These are phyloP conservation scores for Porites australiensis DNA, from an alignment of 64 coral and sea anemone species.

Conservation along the genomic window DNA sequence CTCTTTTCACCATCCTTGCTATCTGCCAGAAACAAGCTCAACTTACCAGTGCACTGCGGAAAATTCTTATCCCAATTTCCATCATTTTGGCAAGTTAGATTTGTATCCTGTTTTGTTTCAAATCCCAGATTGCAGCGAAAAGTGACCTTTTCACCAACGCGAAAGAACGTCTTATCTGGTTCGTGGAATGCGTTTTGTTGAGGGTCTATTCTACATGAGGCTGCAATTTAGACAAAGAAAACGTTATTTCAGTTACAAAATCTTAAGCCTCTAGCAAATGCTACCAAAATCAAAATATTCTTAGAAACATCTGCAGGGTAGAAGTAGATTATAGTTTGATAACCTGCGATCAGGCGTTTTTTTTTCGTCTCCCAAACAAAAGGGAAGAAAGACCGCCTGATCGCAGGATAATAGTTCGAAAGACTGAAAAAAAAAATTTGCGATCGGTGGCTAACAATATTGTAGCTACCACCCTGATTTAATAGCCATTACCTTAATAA, in stretches of 20 bases:
- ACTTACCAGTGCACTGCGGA: slow-evolving; percentile 51
- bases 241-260: neutral
- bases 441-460: too few species aligned
- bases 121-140: slow-evolving; percentile 50
- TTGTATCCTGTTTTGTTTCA: slow-evolving; percentile 18
- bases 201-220: slow-evolving; percentile 65
- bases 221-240: neutral
- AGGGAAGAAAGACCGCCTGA: too few species aligned
- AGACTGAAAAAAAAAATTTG: too few species aligned
- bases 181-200: slow-evolving; percentile 7
- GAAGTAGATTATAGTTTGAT: too few species aligned
- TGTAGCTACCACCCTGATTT: too few species aligned
- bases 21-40: neutral
- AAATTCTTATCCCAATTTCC: slow-evolving; percentile 48
- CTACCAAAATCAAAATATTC: too few species aligned
- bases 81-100: slow-evolving; percentile 41
- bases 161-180: slow-evolving; percentile 53
- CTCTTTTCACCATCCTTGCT: too few species aligned
- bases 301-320: too few species aligned
- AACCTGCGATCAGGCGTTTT: too few species aligned
- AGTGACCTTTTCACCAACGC: slow-evolving; percentile 24
- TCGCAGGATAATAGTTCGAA: too few species aligned
- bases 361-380: too few species aligned
- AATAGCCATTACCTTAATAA: too few species aligned
- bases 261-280: neutral